Evolutionary conservation across 1,140 invertebrate species (phyloP), one percentile per base, ranked within the genome.

Genomic region (Limonius californicus): DNA sequence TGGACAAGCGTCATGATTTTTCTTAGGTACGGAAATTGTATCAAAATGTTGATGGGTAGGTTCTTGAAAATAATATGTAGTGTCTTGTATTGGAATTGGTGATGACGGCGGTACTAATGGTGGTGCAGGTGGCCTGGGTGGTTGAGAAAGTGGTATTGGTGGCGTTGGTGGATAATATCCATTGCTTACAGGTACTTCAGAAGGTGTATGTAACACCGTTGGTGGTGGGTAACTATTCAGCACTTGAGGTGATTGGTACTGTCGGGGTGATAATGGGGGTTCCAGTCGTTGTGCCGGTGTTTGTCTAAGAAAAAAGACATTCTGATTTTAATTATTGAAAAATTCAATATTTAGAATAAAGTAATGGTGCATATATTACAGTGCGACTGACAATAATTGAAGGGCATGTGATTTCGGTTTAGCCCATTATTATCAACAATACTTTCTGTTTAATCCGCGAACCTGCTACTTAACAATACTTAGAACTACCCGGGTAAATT

Each of bases 1-100:
- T 7, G 63, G 63, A 43, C 63, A 64, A 1, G 43, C 30, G n/a
- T 59, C 56, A 39, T 20, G 7, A 54, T 53, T 53, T 2, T 0
- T 59, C 9, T 9, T 9, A 6, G 35, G 35, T 12, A 14, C n/a
- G 2, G 35, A 35, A 27, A 20, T 21, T n/a, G 35, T 39, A 11
- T 7, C 7, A 12, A 2, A 14, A 39, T 39, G n/a, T 14, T 39
- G 35, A 39, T 39, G n/a, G 2, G 2, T 14, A 12, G 2, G 35
- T 6, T 9, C 2, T 11, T 39, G 1, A 9, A 11, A n/a, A 39
- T 39, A 12, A 9, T 12, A 9, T 39, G 35, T 39, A 2, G 35
- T 39, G 2, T 9, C 3, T 50, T 18, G 45, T 1, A 2, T 4
- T 2, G 4, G 2, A 1, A 18, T 2, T 50, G 45, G 16, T 14